Evolutionary conservation across 1,140 invertebrate genomes (phyloP).

Genomic region (Camponotus vicinus): DNA sequence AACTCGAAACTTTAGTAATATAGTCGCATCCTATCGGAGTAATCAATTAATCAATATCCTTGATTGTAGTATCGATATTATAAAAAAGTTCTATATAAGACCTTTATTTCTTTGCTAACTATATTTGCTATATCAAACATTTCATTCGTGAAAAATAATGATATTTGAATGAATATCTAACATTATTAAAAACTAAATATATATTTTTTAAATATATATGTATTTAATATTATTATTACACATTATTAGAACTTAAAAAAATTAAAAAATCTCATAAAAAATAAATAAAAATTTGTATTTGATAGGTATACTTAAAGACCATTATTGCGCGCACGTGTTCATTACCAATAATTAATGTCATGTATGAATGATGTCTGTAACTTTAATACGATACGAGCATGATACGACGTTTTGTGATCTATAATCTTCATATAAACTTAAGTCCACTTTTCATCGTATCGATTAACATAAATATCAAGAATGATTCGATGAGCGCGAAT

Average conservation of each 20-base stretch:
- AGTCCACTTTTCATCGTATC: conserved; percentile 51
- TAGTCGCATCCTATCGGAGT: background rate
- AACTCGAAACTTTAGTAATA: conserved; percentile 9
- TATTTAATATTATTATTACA: too few species aligned
- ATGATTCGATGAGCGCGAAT: conserved; percentile 5
- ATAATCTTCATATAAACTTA: conserved; percentile 8
- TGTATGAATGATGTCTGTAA: background rate
- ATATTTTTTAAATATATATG: background rate
- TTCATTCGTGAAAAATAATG: background rate
- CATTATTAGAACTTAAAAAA: too few species aligned
- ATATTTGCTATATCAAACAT: background rate
- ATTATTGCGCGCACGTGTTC: background rate
- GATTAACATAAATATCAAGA: conserved; percentile 69
- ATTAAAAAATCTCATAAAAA: too few species aligned
- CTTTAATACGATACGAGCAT: background rate
- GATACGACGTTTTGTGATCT: background rate
- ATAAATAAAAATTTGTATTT: too few species aligned
- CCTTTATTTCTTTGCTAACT: conserved; percentile 10
- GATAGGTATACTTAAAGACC: too few species aligned
- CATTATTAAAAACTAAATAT: background rate
- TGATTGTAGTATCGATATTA: conserved; percentile 12
- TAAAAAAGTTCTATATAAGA: background rate
- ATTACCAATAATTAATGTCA: background rate
- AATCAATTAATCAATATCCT: conserved; percentile 1
- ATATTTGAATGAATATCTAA: background rate